These are phyloP conservation scores for Cynocephalus volans DNA, from an alignment of 2,113 vertebrate genomes.

Conservation along the genomic window DNA sequence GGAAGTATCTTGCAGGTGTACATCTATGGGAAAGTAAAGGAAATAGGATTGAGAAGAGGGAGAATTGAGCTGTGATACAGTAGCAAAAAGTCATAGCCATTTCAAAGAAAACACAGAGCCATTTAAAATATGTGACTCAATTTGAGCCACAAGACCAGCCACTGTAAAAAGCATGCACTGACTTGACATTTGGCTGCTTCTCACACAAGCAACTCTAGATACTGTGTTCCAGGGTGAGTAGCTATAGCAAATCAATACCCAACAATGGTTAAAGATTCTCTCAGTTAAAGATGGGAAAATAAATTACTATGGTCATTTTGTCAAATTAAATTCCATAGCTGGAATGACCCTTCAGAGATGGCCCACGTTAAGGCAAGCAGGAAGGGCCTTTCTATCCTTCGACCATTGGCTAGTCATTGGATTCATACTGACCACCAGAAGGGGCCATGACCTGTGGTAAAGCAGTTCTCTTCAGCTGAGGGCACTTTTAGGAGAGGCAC, in stretches of 20 bases:
- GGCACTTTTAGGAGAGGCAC: not conserved
- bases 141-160: not conserved
- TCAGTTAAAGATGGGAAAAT: not conserved
- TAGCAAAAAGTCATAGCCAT: not conserved
- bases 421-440: not conserved
- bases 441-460: not conserved
- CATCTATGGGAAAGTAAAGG: not conserved
- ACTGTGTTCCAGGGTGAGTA: not conserved
- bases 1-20: not conserved
- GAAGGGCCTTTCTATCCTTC: rapidly evolving
- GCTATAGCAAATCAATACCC: not conserved
- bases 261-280: not conserved
- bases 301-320: not conserved
- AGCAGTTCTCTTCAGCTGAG: not conserved
- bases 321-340: not conserved
- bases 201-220: not conserved
- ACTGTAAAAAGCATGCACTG: not conserved
- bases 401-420: not conserved
- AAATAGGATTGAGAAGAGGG: rapidly evolving
- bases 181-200: not conserved
- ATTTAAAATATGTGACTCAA: not conserved
- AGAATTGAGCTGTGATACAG: not conserved
- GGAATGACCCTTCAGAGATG: not conserved
- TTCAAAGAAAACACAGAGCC: not conserved
- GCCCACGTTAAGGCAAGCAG: not conserved